These are phyloP conservation scores for Papilio demoleus DNA, from an alignment of 2,888 invertebrate genomes.

Conservation along the genomic window DNA sequence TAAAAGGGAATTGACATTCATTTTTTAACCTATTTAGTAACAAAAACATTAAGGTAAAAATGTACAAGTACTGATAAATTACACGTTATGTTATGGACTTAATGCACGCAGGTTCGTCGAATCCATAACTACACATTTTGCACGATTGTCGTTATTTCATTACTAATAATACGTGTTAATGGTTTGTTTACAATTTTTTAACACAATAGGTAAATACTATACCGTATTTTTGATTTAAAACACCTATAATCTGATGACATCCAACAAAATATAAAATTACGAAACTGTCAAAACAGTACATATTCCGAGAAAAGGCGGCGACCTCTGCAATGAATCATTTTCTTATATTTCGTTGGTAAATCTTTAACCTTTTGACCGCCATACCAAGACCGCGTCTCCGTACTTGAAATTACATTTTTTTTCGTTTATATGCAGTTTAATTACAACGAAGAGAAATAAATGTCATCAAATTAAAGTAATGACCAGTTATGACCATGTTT, in stretches of 20 bases:
- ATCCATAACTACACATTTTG: neutral
- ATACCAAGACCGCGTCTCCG: neutral
- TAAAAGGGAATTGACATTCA: too few relatives aligned
- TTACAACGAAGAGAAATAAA: neutral
- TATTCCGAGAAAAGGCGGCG: neutral
- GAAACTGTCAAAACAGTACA: slow-evolving; percentile 10
- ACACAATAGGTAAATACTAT: neutral
- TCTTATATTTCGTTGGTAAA: neutral
- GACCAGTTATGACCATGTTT: slow-evolving; percentile 11
- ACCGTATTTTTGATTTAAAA: too few relatives aligned
- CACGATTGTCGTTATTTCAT: neutral
- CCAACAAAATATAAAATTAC: neutral
- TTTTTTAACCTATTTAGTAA: too few relatives aligned
- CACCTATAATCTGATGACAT: neutral
- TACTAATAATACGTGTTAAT: neutral
- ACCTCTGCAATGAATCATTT: neutral
- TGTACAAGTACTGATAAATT: neutral
- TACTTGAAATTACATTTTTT: neutral
- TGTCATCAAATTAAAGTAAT: slow-evolving; percentile 1
- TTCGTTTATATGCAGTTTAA: slow-evolving; percentile 5
- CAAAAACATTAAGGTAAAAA: too few relatives aligned
- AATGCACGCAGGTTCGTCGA: neutral
- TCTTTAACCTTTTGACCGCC: slow-evolving; percentile 3
- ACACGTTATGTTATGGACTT: neutral
- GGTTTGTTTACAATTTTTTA: neutral